Evolutionary conservation across 2,888 invertebrate genomes (phyloP).

Genomic region (Polydrusus tereticollis): DNA sequence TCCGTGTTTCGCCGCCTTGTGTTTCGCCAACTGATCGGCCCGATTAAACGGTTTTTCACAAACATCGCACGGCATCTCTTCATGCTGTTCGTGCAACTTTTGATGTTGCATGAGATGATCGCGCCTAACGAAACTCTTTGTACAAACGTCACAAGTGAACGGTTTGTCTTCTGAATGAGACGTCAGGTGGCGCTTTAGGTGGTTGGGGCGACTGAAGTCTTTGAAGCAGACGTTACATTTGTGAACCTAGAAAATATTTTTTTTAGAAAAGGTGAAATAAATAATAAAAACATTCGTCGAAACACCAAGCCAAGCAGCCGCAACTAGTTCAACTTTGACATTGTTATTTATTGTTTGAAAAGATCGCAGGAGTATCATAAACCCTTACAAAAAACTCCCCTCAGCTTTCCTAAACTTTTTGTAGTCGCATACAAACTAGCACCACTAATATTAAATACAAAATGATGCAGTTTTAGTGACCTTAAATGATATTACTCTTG

Average conservation of each 20-base stretch:
- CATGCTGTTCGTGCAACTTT: conserved; percentile 57
- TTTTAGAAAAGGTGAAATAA: too few relatives aligned
- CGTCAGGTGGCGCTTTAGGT: conserved; percentile 68
- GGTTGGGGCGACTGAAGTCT: conserved; percentile 67
- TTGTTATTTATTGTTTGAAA: conserved; percentile 23
- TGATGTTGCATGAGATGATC: conserved; percentile 64
- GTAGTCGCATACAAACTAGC: conserved; percentile 33
- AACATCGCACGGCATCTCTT: conserved; percentile 67
- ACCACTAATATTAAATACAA: conserved; percentile 23
- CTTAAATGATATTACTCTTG: not conserved
- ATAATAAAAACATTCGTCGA: too few relatives aligned
- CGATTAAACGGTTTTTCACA: conserved; percentile 69
- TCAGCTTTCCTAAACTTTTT: conserved; percentile 41
- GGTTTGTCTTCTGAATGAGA: conserved; percentile 67
- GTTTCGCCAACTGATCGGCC: conserved; percentile 68
- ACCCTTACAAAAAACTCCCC: conserved; percentile 37
- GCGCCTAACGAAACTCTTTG: conserved; percentile 64
- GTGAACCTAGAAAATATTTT: conserved; percentile 54
- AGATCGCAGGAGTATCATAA: conserved; percentile 40
- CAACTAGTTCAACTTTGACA: too few relatives aligned
- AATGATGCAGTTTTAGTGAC: conserved; percentile 14
- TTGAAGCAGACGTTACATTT: conserved; percentile 67
- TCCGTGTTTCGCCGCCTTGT: conserved; percentile 67
- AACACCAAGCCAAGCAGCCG: too few relatives aligned
- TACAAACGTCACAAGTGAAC: conserved; percentile 65